Evolutionary conservation across 2,888 invertebrate species (phyloP).

Genomic region (Geophilus truncorum): DNA sequence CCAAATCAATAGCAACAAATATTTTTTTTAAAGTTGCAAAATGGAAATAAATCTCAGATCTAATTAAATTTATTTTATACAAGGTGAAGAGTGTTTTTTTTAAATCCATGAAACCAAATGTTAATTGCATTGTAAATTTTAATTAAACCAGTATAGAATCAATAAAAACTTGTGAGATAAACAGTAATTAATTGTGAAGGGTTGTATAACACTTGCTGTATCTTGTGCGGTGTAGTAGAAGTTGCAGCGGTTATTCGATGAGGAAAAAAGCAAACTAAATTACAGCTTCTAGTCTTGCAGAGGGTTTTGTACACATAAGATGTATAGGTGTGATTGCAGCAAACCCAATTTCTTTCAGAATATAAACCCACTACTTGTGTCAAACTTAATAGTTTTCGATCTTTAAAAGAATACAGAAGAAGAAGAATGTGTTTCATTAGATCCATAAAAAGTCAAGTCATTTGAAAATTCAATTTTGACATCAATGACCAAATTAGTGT

Average conservation of each 20-base stretch:
- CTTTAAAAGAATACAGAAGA: no score
- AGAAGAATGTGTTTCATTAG: no score
- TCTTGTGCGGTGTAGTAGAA: no score
- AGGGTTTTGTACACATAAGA: neutral
- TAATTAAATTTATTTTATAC: neutral
- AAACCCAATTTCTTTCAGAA: neutral
- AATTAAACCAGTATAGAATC: neutral
- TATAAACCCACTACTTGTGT: neutral
- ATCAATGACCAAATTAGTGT: no score
- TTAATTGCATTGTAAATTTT: neutral
- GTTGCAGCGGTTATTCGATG: neutral
- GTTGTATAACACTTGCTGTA: no score
- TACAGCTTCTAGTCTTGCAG: neutral
- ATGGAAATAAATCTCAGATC: neutral
- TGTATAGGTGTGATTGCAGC: neutral
- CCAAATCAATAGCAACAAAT: neutral
- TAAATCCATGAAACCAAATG: neutral
- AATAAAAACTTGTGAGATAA: neutral
- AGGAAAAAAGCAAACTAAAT: neutral
- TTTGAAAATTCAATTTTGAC: no score
- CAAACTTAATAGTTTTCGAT: no score
- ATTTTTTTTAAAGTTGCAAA: neutral
- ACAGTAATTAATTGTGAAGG: neutral
- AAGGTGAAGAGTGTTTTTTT: neutral
- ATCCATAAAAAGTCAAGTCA: no score